A percentile compares a stretch with the other conserved stretches of the same genome.
These are phyloP conservation scores for Spodoptera litura DNA, from an alignment of 1,140 invertebrate species.

Conservation along the genomic window DNA sequence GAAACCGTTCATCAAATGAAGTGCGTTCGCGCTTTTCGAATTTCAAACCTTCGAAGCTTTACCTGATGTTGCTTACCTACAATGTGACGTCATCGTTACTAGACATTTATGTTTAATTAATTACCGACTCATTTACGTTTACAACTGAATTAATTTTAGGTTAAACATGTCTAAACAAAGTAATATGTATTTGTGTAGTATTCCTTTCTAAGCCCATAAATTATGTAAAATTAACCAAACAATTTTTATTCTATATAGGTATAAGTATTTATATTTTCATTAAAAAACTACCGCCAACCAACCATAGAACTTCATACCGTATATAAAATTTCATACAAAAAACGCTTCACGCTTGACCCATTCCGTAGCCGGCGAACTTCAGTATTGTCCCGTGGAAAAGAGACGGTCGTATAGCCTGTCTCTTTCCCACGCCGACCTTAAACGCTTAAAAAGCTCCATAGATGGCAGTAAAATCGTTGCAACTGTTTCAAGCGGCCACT, in stretches of 20 bases:
- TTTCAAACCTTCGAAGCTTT: constrained; percentile 49
- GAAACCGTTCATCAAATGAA: constrained; percentile 62
- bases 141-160: background rate
- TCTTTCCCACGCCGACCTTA: constrained; percentile 67
- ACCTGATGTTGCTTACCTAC: constrained; percentile 14
- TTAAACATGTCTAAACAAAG: too few relatives aligned
- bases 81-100: constrained; percentile 4
- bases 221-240: too few relatives aligned
- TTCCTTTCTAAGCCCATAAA: too few relatives aligned
- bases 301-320: constrained; percentile 15
- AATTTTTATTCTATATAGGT: background rate
- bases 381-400: constrained; percentile 51
- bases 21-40: constrained; percentile 51
- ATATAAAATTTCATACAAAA: constrained; percentile 36
- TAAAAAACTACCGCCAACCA: constrained; percentile 13
- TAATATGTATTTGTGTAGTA: too few relatives aligned
- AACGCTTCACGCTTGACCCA: constrained; percentile 54
- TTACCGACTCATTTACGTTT: background rate
- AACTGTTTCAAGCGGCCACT: constrained; percentile 81
- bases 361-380: constrained; percentile 52
- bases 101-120: constrained; percentile 20
- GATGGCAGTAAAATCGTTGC: constrained; percentile 84
- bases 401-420: constrained; percentile 51
- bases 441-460: constrained; percentile 83
- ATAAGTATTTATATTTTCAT: background rate